A percentile compares a stretch with the other conserved stretches of the same genome.
Evolutionary conservation across 2,113 vertebrate genomes (phyloP).

Genomic region (Fulmarus glacialis): DNA sequence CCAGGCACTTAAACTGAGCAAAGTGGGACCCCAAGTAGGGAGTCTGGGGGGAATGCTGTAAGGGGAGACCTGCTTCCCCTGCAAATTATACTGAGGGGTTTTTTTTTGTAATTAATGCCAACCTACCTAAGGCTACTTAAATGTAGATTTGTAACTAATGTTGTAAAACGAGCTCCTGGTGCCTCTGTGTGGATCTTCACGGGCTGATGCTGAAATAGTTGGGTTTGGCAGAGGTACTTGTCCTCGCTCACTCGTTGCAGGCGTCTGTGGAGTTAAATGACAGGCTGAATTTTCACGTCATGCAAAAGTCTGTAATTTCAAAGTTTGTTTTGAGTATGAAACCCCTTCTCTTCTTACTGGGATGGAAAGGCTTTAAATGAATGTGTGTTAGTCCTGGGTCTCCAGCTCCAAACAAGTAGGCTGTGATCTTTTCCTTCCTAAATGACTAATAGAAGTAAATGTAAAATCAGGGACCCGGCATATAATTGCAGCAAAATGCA

Average conservation of each 20-base stretch:
- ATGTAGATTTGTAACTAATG: too few species aligned
- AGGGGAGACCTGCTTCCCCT: not conserved
- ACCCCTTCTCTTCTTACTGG: not conserved
- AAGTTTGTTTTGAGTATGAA: not conserved
- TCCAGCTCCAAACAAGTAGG: not conserved
- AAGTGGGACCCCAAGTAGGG: not conserved
- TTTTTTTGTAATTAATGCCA: not conserved
- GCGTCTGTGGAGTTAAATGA: not conserved
- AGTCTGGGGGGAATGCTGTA: not conserved
- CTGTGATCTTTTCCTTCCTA: not conserved
- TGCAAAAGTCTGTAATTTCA: not conserved
- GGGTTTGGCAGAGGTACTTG: not conserved
- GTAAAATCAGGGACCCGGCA: not conserved
- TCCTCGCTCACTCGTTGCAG: accelerated
- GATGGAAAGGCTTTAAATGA: not conserved
- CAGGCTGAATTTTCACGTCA: not conserved
- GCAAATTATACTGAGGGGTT: not conserved
- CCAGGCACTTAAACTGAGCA: not conserved
- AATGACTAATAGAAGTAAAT: not conserved
- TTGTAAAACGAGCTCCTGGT: not conserved
- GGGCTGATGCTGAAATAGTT: not conserved
- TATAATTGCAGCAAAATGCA: not conserved
- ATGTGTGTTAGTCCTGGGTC: not conserved
- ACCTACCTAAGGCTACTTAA: not conserved
- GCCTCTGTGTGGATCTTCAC: not conserved